A percentile compares a stretch with the other conserved stretches of the same genome.
phyloP scores from a whole-genome alignment of 2,888 invertebrate species.

The Galeopsomyia nigrocyanea region DNA sequence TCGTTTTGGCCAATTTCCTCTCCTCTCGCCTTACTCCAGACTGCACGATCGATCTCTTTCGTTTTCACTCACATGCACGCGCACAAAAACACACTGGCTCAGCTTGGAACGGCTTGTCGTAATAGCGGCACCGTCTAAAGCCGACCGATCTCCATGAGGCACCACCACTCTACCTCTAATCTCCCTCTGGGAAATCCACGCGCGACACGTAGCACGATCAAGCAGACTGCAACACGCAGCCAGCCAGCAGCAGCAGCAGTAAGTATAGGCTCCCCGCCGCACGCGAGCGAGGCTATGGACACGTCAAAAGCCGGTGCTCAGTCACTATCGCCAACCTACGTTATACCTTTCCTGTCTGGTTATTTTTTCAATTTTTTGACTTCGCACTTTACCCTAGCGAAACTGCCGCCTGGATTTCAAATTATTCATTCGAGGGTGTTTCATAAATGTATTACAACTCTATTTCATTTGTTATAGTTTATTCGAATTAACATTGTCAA shows the following conservation, averaged over 20 bases:
- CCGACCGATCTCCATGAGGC: constrained; percentile 49
- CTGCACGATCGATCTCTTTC: too few relatives aligned
- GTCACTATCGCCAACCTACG: constrained; percentile 23
- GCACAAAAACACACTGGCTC: neutral
- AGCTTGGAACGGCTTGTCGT: neutral
- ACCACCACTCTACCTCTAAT: constrained; percentile 36
- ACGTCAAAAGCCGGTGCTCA: constrained; percentile 57
- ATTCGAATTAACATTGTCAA: neutral
- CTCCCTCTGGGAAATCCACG: constrained; percentile 1
- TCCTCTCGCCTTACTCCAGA: neutral
- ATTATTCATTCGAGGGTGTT: neutral
- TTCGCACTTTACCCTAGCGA: too few relatives aligned
- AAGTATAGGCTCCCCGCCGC: neutral
- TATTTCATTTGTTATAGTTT: neutral
- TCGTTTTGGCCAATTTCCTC: neutral
- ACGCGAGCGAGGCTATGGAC: constrained; percentile 46
- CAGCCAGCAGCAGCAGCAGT: constrained; percentile 2
- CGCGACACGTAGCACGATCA: constrained; percentile 50
- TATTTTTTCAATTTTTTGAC: too few relatives aligned
- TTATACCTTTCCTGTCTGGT: too few relatives aligned
- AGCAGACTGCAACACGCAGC: constrained; percentile 41
- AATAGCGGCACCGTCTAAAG: neutral
- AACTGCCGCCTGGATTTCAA: too few relatives aligned
- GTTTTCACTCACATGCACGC: too few relatives aligned
- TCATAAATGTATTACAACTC: neutral